Evolutionary conservation across 2,797 vertebrate genomes (phyloP).

Genomic region (Parauchenoglanis ngamensis): DNA sequence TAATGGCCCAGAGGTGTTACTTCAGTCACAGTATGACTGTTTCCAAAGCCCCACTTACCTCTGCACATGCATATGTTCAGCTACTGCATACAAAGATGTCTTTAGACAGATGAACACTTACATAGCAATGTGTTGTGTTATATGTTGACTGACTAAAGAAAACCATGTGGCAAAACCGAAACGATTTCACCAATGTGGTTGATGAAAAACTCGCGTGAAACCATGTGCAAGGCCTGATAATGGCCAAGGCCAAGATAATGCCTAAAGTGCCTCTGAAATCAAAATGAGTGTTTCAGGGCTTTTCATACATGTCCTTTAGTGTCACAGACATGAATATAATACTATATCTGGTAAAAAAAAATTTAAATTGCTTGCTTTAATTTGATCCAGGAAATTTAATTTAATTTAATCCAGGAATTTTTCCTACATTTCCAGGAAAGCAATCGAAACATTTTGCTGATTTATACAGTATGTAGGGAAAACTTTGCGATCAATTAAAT

Average conservation of each 20-base stretch:
- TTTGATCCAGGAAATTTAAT: neutral
- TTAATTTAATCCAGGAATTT: no score
- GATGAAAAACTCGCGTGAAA: neutral
- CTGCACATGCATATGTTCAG: conserved; percentile 22
- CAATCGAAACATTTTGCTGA: neutral
- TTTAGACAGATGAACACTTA: conserved; percentile 26
- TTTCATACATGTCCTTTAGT: neutral
- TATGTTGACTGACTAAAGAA: neutral
- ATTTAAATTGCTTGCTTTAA: neutral
- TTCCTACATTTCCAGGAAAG: neutral
- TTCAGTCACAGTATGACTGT: conserved; percentile 8
- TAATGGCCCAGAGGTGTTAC: conserved; percentile 16
- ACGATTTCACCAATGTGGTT: neutral
- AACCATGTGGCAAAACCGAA: conserved; percentile 16
- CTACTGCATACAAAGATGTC: conserved; percentile 7
- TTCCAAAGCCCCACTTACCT: conserved; percentile 18
- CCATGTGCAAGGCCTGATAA: neutral
- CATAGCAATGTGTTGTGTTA: neutral
- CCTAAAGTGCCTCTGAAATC: neutral
- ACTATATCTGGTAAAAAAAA: neutral
- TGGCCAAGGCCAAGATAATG: no score
- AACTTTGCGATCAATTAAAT: neutral
- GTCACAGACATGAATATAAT: neutral
- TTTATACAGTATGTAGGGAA: neutral
- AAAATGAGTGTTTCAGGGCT: neutral